Evolutionary conservation across 2,888 invertebrate species (phyloP).

Genomic region (Sphaeridia pumilis): DNA sequence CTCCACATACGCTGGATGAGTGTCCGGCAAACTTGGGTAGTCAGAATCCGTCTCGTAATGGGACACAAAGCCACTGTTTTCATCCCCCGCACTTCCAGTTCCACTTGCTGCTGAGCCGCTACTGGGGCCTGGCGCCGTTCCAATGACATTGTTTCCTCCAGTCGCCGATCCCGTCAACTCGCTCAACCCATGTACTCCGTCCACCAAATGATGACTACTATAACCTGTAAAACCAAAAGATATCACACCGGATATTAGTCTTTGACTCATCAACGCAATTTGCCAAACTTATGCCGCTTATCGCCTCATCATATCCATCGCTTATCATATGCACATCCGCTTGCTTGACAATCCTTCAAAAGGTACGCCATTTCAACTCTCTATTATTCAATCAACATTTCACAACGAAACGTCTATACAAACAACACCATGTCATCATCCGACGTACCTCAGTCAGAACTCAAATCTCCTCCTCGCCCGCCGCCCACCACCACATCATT

Average conservation of each 20-base stretch:
- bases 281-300: too few species aligned
- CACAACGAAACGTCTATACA: too few species aligned
- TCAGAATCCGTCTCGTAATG: slow-evolving; percentile 48
- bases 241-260: not conserved
- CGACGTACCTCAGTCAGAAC: too few species aligned
- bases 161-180: slow-evolving; percentile 36
- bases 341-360: too few species aligned
- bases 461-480: too few species aligned
- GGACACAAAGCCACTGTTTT: slow-evolving; percentile 38
- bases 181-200: slow-evolving; percentile 38
- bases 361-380: too few species aligned
- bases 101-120: slow-evolving; percentile 30
- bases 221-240: slow-evolving; percentile 36
- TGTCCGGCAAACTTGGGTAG: slow-evolving; percentile 48
- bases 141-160: slow-evolving; percentile 37
- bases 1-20: slow-evolving; percentile 48
- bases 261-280: too few species aligned
- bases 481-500: too few species aligned
- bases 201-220: slow-evolving; percentile 39
- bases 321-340: too few species aligned
- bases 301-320: too few species aligned
- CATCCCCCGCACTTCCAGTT: slow-evolving; percentile 29
- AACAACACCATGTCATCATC: too few species aligned
- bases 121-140: slow-evolving; percentile 36
- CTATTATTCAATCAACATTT: too few species aligned